phyloP scores from a whole-genome alignment of 2,797 vertebrate species.

The Carcharodon carcharias region DNA sequence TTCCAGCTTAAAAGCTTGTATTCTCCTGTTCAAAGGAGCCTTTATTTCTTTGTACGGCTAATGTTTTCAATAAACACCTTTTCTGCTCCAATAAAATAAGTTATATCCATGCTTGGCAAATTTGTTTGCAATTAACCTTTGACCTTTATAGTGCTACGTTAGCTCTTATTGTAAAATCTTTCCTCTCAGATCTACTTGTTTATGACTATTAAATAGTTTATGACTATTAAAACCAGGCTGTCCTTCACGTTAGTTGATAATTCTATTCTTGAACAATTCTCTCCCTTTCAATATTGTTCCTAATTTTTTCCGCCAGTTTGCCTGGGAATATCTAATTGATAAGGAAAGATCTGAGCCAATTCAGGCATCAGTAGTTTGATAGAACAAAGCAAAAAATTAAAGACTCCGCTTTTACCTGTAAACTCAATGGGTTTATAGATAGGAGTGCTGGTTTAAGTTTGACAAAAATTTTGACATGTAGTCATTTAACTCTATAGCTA shows the following conservation, averaged over 20 bases:
- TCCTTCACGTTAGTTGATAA: not conserved
- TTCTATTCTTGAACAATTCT: not conserved
- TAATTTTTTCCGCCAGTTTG: not conserved
- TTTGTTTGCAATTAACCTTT: constrained; percentile 59
- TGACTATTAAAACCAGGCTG: not conserved
- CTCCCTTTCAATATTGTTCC: not conserved
- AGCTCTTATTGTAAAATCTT: not conserved
- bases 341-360: not conserved
- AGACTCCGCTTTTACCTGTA: not conserved
- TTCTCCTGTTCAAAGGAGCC: constrained; percentile 57
- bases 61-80: constrained; percentile 50
- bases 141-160: constrained; percentile 45
- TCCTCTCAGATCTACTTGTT: not conserved
- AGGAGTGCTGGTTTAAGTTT: not conserved
- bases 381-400: not conserved
- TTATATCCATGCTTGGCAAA: constrained; percentile 37
- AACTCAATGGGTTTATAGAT: not conserved
- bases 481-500: not conserved
- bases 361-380: not conserved
- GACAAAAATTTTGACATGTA: not conserved
- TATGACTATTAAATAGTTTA: not conserved
- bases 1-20: constrained; percentile 67
- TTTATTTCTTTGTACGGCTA: constrained; percentile 64
- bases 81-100: constrained; percentile 44
- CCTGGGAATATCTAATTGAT: no score